Evolutionary conservation across 2,797 vertebrate species (phyloP).

Genomic region (Sylvia borin): DNA sequence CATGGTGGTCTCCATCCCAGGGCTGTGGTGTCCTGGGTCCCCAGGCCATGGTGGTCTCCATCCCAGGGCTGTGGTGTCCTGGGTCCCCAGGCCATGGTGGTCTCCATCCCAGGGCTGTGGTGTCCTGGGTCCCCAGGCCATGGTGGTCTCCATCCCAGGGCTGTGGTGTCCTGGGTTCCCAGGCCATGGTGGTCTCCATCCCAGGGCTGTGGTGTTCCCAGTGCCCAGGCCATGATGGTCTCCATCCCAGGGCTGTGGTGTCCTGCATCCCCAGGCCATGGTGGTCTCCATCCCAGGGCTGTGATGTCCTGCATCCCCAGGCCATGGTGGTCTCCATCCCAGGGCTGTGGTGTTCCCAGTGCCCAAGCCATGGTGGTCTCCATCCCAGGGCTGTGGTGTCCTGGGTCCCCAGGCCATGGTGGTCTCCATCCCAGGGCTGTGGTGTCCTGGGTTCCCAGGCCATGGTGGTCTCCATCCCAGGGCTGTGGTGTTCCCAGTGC

Average conservation of each 20-base stretch:
- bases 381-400: too few relatives aligned
- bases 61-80: background rate
- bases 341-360: too few relatives aligned
- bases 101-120: background rate
- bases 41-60: background rate
- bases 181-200: background rate
- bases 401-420: too few relatives aligned
- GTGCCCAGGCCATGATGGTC: too few relatives aligned
- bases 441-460: background rate
- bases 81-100: too few relatives aligned
- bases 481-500: accelerated
- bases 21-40: accelerated
- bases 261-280: too few relatives aligned
- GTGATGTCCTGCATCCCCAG: too few relatives aligned
- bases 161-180: accelerated
- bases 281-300: too few relatives aligned
- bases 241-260: too few relatives aligned
- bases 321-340: too few relatives aligned
- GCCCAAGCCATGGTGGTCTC: too few relatives aligned
- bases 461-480: background rate
- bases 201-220: background rate
- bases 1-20: background rate
- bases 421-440: too few relatives aligned
- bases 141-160: background rate
- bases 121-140: background rate